Evolutionary conservation across 2,888 invertebrate genomes (phyloP).

Genomic region (Listrodromus nycthemerus): DNA sequence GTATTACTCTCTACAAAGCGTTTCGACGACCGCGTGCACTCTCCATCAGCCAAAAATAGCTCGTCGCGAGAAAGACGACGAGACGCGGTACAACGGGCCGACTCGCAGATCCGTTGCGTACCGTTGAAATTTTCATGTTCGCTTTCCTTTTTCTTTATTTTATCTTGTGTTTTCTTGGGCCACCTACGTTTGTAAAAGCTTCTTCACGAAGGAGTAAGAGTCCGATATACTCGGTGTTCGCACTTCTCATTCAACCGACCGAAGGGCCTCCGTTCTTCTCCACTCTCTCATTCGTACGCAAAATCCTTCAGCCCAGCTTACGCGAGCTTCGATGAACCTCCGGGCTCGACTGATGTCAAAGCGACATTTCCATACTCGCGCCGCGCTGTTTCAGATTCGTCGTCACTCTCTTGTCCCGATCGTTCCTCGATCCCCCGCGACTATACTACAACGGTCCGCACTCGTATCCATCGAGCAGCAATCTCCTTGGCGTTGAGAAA

Average conservation of each 20-base stretch:
- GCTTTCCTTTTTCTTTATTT: background rate
- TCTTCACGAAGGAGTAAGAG: background rate
- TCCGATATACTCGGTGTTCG: background rate
- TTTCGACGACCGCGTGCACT: constrained; percentile 62
- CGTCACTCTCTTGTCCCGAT: background rate
- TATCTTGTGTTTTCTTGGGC: background rate
- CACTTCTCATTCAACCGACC: background rate
- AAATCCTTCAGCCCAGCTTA: background rate
- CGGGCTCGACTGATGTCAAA: constrained; percentile 37
- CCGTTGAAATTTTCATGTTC: constrained; percentile 28
- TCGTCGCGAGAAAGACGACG: constrained; percentile 60
- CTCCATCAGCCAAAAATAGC: constrained; percentile 70
- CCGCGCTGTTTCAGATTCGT: background rate
- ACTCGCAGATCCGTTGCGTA: constrained; percentile 33
- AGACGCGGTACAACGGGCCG: constrained; percentile 15
- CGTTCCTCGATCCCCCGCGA: constrained; percentile 21
- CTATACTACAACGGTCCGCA: constrained; percentile 18
- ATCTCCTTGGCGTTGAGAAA: background rate
- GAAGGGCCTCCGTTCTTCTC: background rate
- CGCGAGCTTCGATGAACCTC: constrained; percentile 7
- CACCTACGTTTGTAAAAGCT: background rate
- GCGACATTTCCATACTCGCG: constrained; percentile 43
- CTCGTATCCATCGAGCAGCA: constrained; percentile 36
- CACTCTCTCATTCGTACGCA: constrained; percentile 34
- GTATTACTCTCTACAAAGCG: constrained; percentile 76